Percentiles rank a stretch among this genome's conserved stretches.
Evolutionary conservation across 2,888 invertebrate species (phyloP).

Genomic region (Clunio marinus): DNA sequence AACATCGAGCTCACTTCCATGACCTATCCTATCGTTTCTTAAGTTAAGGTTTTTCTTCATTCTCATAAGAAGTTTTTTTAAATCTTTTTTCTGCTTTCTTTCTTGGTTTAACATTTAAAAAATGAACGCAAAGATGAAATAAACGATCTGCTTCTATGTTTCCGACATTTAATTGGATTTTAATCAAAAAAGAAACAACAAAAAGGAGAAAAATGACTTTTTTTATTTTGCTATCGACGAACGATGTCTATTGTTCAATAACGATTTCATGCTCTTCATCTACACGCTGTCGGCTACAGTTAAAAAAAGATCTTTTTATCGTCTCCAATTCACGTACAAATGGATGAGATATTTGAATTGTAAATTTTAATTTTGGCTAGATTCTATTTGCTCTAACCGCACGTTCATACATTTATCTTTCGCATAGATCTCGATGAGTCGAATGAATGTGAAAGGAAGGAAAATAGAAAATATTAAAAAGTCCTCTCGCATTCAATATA

Average conservation of each 20-base stretch:
- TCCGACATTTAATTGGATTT: slow-evolving; percentile 7
- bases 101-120: neutral
- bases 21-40: neutral
- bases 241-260: neutral
- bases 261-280: neutral
- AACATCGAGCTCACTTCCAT: neutral
- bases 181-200: neutral
- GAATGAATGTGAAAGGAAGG: neutral
- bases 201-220: neutral
- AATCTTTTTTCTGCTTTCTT: neutral
- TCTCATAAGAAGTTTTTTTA: neutral
- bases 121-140: no score
- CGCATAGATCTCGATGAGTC: slow-evolving; percentile 2
- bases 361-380: slow-evolving; percentile 38
- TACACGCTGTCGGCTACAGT: slow-evolving; percentile 17
- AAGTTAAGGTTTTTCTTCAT: neutral
- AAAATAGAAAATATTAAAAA: slow-evolving; percentile 33
- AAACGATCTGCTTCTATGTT: neutral
- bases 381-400: slow-evolving; percentile 36
- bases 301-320: slow-evolving; percentile 5
- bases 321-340: neutral
- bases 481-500: slow-evolving; percentile 15
- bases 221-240: slow-evolving; percentile 11
- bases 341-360: slow-evolving; percentile 26
- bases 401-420: slow-evolving; percentile 14